Base-by-base conservation (phyloP, 2,888 invertebrate genomes). In the Trachelus troglodyta region DNA sequence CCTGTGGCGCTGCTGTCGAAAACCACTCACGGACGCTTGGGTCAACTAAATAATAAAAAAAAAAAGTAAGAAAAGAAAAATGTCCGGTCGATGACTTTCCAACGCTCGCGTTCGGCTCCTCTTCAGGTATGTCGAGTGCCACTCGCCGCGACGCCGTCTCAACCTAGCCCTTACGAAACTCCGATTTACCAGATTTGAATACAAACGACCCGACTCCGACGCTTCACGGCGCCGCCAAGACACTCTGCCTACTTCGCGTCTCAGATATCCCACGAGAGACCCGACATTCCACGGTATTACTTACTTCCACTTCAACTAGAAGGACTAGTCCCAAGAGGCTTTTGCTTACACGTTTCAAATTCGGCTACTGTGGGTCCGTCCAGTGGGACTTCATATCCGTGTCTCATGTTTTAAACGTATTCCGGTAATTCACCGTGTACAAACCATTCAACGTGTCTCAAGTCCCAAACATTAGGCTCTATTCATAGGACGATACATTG, bases 261-360 rank as follows among this genome's bases (percentile, higher is more conserved):
- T 23, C 56, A 56, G 56, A 77, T 77, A 80, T 81, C 79, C 78
- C 79, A 81, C 76, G 79, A 79, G 71, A 77, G 77, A 80, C 75
- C 78, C 81, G 79, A 79, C 81, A 81, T 81, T 83, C 80, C 81
- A 81, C 56, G 56, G 23, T 56, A 23, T 56, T 56, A 56, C 40
- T 40, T 40, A 40, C 56, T 56, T 56, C 56, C 56, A 56, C 56
- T 56, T 56, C 15, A 56, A 23, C 23, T 56, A 9, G 56, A 56
- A 56, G 23, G 56, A 56, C 56, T 23, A 56, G 56, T 23, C 56
- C 56, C 56, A 56, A 56, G 56, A 56, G 56, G 56, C 9, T 56
- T 56, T 56, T 56, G 23, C 56, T 56, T 56, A 56, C 23, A 23
- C 56, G 56, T 23, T 56, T 56, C 56, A 23, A 56, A 56, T 56